Conservation (phyloP, 2,113 vertebrate genomes). For the Ammodramus savannarum region DNA sequence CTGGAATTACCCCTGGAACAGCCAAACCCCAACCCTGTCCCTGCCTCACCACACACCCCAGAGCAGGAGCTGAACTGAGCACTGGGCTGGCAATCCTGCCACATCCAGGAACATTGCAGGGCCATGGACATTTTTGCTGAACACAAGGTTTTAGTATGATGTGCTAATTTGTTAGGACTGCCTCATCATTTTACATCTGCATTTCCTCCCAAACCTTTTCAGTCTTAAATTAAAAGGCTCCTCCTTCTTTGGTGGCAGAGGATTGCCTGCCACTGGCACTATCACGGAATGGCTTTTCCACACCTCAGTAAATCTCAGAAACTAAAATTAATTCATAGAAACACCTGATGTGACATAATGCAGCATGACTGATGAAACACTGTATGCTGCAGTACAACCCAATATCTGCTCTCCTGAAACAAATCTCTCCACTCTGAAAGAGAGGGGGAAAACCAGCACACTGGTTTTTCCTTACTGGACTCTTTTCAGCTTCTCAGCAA, state of each 20-base stretch:
- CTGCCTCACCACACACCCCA: background rate
- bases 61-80: background rate
- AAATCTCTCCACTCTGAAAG: slow-evolving; percentile 37
- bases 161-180: background rate
- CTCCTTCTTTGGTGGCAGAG: background rate
- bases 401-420: slow-evolving; percentile 62
- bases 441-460: background rate
- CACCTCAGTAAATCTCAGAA: slow-evolving; percentile 61
- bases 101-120: background rate
- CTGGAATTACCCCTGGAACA: background rate
- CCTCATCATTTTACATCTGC: background rate
- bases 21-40: too few species aligned
- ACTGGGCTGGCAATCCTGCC: background rate
- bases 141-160: background rate
- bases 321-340: slow-evolving; percentile 63
- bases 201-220: background rate
- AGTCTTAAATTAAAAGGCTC: background rate
- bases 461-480: slow-evolving; percentile 21
- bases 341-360: slow-evolving; percentile 61
- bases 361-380: slow-evolving; percentile 67
- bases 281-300: slow-evolving; percentile 55
- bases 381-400: slow-evolving; percentile 33
- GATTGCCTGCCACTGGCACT: background rate
- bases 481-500: background rate
- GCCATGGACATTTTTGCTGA: background rate